Evolutionary conservation across 2,113 vertebrate genomes (phyloP), one percentile per base, ranked within the genome.

Genomic region (Lepidothrix coronata): DNA sequence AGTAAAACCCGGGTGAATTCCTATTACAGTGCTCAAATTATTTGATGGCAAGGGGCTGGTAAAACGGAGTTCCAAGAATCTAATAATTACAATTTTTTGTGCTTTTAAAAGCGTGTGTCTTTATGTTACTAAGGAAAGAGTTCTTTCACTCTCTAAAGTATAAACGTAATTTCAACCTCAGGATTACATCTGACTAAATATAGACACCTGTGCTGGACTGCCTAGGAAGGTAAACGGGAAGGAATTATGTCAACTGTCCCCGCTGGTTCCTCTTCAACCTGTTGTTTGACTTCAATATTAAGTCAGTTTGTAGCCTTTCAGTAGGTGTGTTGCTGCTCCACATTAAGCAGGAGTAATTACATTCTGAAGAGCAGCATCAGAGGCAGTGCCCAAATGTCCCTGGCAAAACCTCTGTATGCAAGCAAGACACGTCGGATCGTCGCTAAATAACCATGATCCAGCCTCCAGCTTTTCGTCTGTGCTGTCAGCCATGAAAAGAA

Each of bases 401-500:
- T 46, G 77, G 84, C 83, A 83, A 90, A 97, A 79, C 93, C 87
- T 83, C 52, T 90, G 87, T 91, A 44, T 91, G 89, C 74, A 94
- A 96, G 93, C 96, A 83, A 78, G 95, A 89, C 91, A 95, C 85
- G 95, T 95, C 93, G 96, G 90, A 92, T 91, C 90, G 88, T 58
- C 86, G 54, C 93, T 80, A 80, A 89, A 89, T 83, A 96, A 94
- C 93, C 78, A 43, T 14, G 75, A 95, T 95, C 85, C 95, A 95
- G 90, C 87, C 93, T 96, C 90, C 90, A 97, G 89, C 90, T 85
- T 96, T 96, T 89, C 87, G 3, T 77, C 59, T 91, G 88, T 90
- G 92, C 91, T 95, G 85, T 95, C 96, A 96, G 95, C 94, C 94
- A 95, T 95, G 94, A 96, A 96, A 93, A 94, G 88, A 96, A 97